A percentile compares a stretch with the other conserved stretches of the same genome.
Conservation (phyloP, 2,888 invertebrate genomes). For the Eristalis arbustorum region DNA sequence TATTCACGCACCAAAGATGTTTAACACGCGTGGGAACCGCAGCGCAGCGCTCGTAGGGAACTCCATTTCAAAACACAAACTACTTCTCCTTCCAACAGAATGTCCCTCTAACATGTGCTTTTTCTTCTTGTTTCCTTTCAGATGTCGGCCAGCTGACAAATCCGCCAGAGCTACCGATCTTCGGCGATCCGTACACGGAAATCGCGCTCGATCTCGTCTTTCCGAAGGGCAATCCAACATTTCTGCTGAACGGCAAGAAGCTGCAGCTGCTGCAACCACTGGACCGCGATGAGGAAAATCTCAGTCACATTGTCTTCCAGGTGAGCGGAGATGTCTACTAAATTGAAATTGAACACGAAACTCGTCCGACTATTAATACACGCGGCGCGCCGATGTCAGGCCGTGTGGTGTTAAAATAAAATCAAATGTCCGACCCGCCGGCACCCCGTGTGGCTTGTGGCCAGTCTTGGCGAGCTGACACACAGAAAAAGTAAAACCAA, state of each 20-base stretch:
- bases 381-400: background rate
- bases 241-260: slow-evolving; percentile 90
- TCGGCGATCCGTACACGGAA: slow-evolving; percentile 89
- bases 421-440: background rate
- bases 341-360: slow-evolving; percentile 42
- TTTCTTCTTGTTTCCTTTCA: slow-evolving; percentile 77
- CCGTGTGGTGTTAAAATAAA: slow-evolving; percentile 13
- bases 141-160: slow-evolving; percentile 91
- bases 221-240: slow-evolving; percentile 89
- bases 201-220: slow-evolving; percentile 89
- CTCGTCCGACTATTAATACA: slow-evolving; percentile 16
- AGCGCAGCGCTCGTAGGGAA: background rate
- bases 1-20: background rate
- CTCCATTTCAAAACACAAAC: background rate
- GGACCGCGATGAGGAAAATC: slow-evolving; percentile 91
- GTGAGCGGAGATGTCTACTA: slow-evolving; percentile 80
- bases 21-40: slow-evolving; percentile 35
- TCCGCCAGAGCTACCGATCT: slow-evolving; percentile 90
- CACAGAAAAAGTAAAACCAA: background rate
- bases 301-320: slow-evolving; percentile 94
- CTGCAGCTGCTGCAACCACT: slow-evolving; percentile 89
- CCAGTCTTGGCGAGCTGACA: background rate
- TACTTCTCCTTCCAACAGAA: background rate
- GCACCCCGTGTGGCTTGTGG: background rate
- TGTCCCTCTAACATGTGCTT: slow-evolving; percentile 5